Conservation (phyloP, 1,140 invertebrate species). For the Leptinotarsa lineolata region DNA sequence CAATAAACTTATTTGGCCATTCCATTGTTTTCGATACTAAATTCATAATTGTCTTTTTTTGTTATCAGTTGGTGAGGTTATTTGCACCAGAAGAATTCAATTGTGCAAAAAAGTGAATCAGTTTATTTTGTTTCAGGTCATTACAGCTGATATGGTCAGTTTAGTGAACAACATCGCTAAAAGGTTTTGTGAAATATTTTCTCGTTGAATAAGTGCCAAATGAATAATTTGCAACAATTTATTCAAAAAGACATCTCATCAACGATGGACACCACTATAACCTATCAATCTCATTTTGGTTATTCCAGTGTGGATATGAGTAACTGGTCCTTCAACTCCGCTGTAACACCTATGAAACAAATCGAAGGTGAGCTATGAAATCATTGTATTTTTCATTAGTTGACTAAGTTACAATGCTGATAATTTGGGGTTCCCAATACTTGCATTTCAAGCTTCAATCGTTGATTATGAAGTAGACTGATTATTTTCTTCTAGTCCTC, state of each 20-base stretch:
- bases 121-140: not conserved
- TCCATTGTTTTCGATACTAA: too few relatives aligned
- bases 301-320: constrained; percentile 45
- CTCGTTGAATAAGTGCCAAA: not conserved
- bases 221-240: constrained; percentile 40
- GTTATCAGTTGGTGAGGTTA: too few relatives aligned
- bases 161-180: not conserved
- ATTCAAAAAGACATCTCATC: constrained; percentile 26
- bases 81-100: too few relatives aligned
- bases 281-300: constrained; percentile 49
- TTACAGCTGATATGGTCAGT: not conserved
- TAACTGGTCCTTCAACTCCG: constrained; percentile 38
- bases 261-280: constrained; percentile 38
- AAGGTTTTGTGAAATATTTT: not conserved
- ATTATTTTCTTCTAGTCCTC: too few relatives aligned
- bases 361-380: constrained; percentile 51
- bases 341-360: constrained; percentile 55
- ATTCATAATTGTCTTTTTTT: too few relatives aligned
- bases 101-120: too few relatives aligned
- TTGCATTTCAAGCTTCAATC: too few relatives aligned
- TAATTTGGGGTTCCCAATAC: too few relatives aligned
- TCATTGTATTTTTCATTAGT: too few relatives aligned
- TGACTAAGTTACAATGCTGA: too few relatives aligned
- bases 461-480: too few relatives aligned
- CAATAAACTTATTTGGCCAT: too few relatives aligned